Evolutionary conservation across 2,888 invertebrate genomes (phyloP).

Genomic region (Trichopoda pennipes): DNA sequence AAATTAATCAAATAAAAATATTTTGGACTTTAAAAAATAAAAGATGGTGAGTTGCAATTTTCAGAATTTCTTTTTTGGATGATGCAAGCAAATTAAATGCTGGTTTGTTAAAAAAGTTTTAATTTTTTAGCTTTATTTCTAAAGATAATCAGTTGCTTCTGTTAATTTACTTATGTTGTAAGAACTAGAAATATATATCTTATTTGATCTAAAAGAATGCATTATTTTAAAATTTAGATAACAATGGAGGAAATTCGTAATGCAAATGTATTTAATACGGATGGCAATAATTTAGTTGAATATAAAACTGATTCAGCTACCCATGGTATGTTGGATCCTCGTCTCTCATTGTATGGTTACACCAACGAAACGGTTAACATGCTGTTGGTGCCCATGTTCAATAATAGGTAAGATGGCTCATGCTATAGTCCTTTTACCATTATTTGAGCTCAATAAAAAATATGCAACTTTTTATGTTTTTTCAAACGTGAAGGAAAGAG

Average conservation of each 20-base stretch:
- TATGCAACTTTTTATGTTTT: neutral
- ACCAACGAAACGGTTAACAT: slow-evolving; percentile 97
- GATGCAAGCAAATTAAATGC: slow-evolving; percentile 53
- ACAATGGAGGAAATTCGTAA: slow-evolving; percentile 89
- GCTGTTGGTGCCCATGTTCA: slow-evolving; percentile 97
- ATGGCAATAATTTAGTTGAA: slow-evolving; percentile 67
- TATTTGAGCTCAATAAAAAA: neutral
- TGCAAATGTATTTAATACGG: slow-evolving; percentile 82
- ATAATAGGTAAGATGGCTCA: slow-evolving; percentile 86
- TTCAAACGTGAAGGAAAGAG: slow-evolving; percentile 88
- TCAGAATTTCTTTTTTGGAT: slow-evolving; percentile 30
- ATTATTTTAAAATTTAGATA: slow-evolving; percentile 82
- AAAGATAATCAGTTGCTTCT: slow-evolving; percentile 32
- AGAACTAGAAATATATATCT: neutral
- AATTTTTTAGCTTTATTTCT: slow-evolving; percentile 19
- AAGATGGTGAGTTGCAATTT: slow-evolving; percentile 75
- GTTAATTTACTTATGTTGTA: slow-evolving; percentile 6
- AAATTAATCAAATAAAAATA: slow-evolving; percentile 53
- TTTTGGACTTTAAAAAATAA: slow-evolving; percentile 69
- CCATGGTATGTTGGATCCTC: slow-evolving; percentile 87
- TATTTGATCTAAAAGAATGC: neutral
- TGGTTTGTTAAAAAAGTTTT: slow-evolving; percentile 47
- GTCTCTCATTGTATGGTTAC: slow-evolving; percentile 95
- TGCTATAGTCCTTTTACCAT: neutral
- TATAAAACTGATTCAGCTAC: slow-evolving; percentile 74